These are phyloP conservation scores for Tringa solitaria DNA, from an alignment of 2,113 vertebrate species.

Conservation along the genomic window DNA sequence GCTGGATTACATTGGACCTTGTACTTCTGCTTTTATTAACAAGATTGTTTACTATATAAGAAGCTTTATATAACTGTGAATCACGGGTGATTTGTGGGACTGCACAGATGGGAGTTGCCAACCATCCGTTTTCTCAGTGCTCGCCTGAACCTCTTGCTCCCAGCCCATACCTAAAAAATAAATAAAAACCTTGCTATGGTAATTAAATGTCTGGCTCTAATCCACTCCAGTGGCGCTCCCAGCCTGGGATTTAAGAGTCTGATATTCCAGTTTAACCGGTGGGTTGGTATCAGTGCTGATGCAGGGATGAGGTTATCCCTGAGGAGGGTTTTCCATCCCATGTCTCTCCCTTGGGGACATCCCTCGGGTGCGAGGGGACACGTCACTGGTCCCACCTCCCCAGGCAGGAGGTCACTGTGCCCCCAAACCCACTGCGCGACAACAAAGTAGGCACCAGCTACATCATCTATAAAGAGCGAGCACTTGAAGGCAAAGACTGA, in stretches of 20 bases:
- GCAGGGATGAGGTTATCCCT: neutral
- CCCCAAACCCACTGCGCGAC: neutral
- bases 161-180: neutral
- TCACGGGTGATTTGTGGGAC: neutral
- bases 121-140: neutral
- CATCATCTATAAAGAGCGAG: neutral
- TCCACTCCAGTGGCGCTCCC: neutral
- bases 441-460: no score
- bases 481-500: neutral
- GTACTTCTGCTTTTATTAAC: conserved; percentile 51
- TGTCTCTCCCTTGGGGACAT: neutral
- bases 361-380: neutral
- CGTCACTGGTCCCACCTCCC: accelerated
- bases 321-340: accelerated
- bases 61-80: conserved; percentile 48
- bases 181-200: neutral
- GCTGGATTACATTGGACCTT: conserved; percentile 43
- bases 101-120: conserved; percentile 27
- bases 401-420: accelerated
- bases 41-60: conserved; percentile 52
- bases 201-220: neutral
- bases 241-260: neutral
- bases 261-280: accelerated
- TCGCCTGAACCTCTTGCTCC: neutral
- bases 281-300: neutral